Conservation (phyloP, 2,113 vertebrate genomes). For the Xiphorhynchus elegans region DNA sequence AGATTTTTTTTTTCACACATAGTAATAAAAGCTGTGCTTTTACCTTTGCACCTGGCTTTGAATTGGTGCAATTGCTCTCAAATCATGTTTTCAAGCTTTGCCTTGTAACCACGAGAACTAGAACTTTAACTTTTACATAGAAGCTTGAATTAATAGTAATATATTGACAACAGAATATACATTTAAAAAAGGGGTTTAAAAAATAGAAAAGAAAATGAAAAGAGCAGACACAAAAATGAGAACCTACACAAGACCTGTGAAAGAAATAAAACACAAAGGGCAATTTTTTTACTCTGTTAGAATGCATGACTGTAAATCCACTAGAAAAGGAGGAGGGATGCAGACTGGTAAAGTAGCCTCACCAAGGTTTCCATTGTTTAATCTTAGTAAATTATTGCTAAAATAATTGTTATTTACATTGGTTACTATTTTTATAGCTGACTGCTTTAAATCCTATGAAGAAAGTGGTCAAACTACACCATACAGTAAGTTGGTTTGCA, state of each 20-base stretch:
- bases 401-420: neutral
- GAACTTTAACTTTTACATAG: neutral
- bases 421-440: neutral
- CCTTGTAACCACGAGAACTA: neutral
- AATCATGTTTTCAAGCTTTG: neutral
- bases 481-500: neutral
- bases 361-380: neutral
- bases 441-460: neutral
- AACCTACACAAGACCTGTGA: neutral
- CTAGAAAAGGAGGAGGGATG: neutral
- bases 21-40: neutral
- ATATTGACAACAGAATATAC: neutral
- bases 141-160: neutral
- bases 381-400: neutral
- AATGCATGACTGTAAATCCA: neutral
- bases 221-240: fast-evolving
- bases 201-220: neutral
- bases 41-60: neutral
- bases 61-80: neutral
- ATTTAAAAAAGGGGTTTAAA: neutral
- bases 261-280: neutral
- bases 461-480: neutral
- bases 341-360: neutral
- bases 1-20: neutral
- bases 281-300: neutral